Evolutionary conservation across 2,113 vertebrate genomes (phyloP).

Genomic region (Sylvilagus bachmani): DNA sequence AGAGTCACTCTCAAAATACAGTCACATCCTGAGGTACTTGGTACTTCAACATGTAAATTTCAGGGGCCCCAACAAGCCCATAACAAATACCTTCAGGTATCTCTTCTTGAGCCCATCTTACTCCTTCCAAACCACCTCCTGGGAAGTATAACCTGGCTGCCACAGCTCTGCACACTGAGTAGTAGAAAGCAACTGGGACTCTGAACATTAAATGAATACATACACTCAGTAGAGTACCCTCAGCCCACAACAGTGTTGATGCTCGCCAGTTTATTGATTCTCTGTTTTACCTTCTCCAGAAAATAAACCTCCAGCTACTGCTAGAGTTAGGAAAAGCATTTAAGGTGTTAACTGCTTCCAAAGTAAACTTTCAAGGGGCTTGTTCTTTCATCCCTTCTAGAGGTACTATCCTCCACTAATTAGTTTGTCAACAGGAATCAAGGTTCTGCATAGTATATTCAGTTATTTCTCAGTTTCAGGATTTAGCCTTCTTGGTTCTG

Average conservation of each 20-base stretch:
- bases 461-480: constrained; percentile 41
- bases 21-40: not conserved
- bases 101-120: not conserved
- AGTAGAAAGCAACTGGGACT: not conserved
- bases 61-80: not conserved
- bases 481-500: constrained; percentile 38
- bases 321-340: not conserved
- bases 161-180: not conserved
- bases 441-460: not conserved
- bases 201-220: not conserved
- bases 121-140: not conserved
- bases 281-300: constrained; percentile 14
- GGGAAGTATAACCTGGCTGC: not conserved
- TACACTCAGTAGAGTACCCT: not conserved
- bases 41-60: not conserved
- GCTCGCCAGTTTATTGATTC: not conserved
- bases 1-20: not conserved
- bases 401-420: not conserved
- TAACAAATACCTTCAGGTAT: not conserved
- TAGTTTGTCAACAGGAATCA: not conserved
- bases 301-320: not conserved
- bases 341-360: not conserved
- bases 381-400: not conserved
- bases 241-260: not conserved
- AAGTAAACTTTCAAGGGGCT: not conserved